Evolutionary conservation across 2,797 vertebrate species (phyloP).

Genomic region (Sebastes reedi): DNA sequence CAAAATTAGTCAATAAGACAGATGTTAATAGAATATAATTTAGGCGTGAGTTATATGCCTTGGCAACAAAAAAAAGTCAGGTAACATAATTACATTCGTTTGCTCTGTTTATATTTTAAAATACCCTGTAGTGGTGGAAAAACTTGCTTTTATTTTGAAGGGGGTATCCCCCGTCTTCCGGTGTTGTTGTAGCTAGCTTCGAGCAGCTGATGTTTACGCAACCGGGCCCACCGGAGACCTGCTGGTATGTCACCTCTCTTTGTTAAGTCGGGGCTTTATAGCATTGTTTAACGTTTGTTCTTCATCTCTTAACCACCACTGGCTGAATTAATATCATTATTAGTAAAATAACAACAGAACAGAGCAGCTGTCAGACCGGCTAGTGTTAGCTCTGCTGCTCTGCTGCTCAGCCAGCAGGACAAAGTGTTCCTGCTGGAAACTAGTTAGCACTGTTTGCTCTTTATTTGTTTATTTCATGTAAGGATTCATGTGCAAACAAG

Average conservation of each 20-base stretch:
- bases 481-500: not conserved
- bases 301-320: rapidly evolving
- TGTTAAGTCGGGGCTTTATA: rapidly evolving
- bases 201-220: not conserved
- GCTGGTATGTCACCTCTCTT: slow-evolving; percentile 52
- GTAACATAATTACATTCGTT: not conserved
- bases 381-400: slow-evolving; percentile 32
- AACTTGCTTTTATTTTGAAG: slow-evolving; percentile 51
- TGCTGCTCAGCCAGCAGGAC: slow-evolving; percentile 20
- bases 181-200: not conserved
- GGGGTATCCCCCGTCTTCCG: rapidly evolving
- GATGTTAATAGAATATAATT: too few species aligned
- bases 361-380: not conserved
- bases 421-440: slow-evolving; percentile 23
- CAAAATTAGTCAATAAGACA: not conserved
- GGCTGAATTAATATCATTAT: not conserved
- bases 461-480: not conserved
- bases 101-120: not conserved
- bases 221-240: not conserved
- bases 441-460: not conserved
- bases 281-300: not conserved
- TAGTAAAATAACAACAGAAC: not conserved
- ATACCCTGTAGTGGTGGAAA: too few species aligned
- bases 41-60: not conserved
- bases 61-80: too few species aligned